Evolutionary conservation across 1,140 invertebrate genomes (phyloP), one percentile per base, ranked within the genome.

Genomic region (Pemphigus obesinymphae): DNA sequence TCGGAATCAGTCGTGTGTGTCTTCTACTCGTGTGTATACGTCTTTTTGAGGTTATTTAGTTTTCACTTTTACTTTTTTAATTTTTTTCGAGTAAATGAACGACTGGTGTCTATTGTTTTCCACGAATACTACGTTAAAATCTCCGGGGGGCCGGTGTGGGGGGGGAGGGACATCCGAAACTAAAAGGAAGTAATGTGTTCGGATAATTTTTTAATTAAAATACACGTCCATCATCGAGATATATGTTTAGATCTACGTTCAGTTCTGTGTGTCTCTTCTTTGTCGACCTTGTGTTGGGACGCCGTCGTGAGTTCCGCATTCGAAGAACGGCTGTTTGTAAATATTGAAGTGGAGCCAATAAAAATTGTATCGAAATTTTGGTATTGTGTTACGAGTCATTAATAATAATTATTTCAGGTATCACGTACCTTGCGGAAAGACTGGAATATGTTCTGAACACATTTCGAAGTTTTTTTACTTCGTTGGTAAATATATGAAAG

Each of bases 1-100:
- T 63, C 76, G 76, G 26, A 80, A 63, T 80, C 76, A 63, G 76
- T 80, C 76, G 76, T 80, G 76, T 80, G 76, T 80, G 76, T 80
- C 76, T 80, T 80, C 76, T 29, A n/a, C 76, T 80, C 55, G 23
- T 63, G 37, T 45, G 55, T 45, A 63, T 55, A 26, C 40, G 55
- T 78, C 73, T 43, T 50, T 58, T 58, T 80, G 76, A 80, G 76
- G 76, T 80, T 80, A 80, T 61, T 63, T 55, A 17, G 31, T 78
- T 78, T 78, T 45, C 23, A 80, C 76, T n/a, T n/a, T n/a, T n/a
- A n/a, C n/a, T n/a, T n/a, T n/a, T n/a, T n/a, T n/a, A n/a, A n/a
- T n/a, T n/a, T n/a, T 43, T 26, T 45, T 20, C 31, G 20, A 40
- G 34, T 37, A 66, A 37, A 66, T 34, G 17, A 66, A 66, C 63